Percentiles rank a stretch among this genome's conserved stretches.
Conservation (phyloP, 2,888 invertebrate species). For the Spodoptera littoralis region DNA sequence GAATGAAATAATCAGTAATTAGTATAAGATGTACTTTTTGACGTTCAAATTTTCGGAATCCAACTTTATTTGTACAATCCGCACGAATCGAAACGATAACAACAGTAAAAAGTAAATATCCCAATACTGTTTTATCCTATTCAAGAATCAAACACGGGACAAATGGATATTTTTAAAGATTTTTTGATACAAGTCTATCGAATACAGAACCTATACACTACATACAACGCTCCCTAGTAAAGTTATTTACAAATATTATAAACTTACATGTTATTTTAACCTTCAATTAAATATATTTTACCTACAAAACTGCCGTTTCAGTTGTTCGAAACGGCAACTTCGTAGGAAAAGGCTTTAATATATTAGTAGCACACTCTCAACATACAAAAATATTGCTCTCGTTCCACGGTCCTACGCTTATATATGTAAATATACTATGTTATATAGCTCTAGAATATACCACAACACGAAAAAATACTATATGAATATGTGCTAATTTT, state of each 20-base stretch:
- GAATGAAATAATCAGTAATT: no score
- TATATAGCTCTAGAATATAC: neutral
- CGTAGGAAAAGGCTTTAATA: no score
- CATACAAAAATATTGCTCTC: slow-evolving; percentile 66
- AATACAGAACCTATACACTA: slow-evolving; percentile 3
- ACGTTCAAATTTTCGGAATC: no score
- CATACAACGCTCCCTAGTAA: slow-evolving; percentile 16
- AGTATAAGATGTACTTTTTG: no score
- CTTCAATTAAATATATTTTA: slow-evolving; percentile 36
- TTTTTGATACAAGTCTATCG: slow-evolving; percentile 2
- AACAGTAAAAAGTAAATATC: no score
- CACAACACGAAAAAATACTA: no score
- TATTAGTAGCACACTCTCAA: slow-evolving; percentile 5
- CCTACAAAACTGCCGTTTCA: slow-evolving; percentile 25
- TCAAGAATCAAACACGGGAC: no score
- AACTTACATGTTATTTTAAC: slow-evolving; percentile 25
- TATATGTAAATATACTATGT: slow-evolving; percentile 6
- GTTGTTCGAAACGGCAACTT: no score
- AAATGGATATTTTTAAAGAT: neutral
- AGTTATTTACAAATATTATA: slow-evolving; percentile 42
- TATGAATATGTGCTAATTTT: no score
- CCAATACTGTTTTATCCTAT: no score
- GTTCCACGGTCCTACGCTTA: slow-evolving; percentile 46
- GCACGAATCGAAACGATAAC: no score
- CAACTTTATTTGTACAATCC: no score